Percentiles rank a stretch among this genome's conserved stretches.
These are phyloP conservation scores for Eilema sororculum DNA, from an alignment of 2,888 invertebrate genomes.

Conservation along the genomic window DNA sequence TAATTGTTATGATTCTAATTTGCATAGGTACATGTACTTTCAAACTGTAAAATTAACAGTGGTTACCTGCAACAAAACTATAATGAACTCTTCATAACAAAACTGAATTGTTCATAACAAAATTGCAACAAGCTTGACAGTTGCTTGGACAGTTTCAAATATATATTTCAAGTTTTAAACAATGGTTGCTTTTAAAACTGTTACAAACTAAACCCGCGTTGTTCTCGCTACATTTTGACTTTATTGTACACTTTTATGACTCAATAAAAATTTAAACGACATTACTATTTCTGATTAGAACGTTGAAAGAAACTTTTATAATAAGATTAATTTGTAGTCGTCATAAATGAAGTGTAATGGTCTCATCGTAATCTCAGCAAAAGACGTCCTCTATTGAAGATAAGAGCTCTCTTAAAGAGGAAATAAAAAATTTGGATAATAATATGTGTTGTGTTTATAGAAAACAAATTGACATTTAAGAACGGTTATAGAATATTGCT, in stretches of 20 bases:
- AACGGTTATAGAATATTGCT: background rate
- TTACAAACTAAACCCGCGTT: conserved; percentile 16
- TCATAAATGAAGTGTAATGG: background rate
- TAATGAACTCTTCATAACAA: background rate
- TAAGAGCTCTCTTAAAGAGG: background rate
- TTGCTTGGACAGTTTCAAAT: background rate
- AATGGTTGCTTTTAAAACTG: conserved; percentile 5
- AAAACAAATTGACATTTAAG: background rate
- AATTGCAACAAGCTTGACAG: conserved; percentile 10
- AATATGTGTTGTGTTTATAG: background rate
- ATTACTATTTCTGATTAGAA: conserved; percentile 2
- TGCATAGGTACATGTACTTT: background rate
- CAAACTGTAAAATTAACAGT: background rate
- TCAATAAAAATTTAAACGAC: conserved; percentile 19
- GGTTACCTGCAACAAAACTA: background rate
- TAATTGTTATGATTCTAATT: background rate
- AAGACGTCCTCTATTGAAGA: background rate
- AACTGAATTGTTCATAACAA: background rate
- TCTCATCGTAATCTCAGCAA: background rate
- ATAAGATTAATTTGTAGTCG: conserved; percentile 10
- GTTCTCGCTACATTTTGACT: conserved; percentile 15
- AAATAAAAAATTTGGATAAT: background rate
- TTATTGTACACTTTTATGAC: conserved; percentile 17
- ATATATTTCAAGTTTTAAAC: conserved; percentile 2
- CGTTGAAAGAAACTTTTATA: conserved; percentile 4